phyloP scores from a whole-genome alignment of 53 echinoderm and acorn worm species.

The Paracentrotus lividus region DNA sequence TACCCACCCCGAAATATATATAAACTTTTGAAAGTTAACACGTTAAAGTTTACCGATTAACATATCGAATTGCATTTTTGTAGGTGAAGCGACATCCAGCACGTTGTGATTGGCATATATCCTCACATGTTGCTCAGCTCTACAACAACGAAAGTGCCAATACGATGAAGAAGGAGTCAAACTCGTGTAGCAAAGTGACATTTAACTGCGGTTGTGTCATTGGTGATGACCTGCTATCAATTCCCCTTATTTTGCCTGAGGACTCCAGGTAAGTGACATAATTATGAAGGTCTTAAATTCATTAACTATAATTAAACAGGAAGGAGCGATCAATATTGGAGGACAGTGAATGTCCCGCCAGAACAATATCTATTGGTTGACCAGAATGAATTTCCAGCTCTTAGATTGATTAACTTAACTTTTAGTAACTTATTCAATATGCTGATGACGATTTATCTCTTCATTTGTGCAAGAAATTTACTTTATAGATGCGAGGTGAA shows the following conservation, averaged over 20 bases:
- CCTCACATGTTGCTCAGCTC: not conserved
- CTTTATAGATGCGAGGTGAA: too few relatives aligned
- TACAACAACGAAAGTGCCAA: not conserved
- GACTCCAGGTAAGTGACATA: not conserved
- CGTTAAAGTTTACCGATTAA: not conserved
- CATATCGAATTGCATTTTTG: not conserved
- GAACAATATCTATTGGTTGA: too few relatives aligned
- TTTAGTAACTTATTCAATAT: too few relatives aligned
- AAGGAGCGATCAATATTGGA: too few relatives aligned
- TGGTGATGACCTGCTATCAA: not conserved
- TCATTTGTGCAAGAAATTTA: too few relatives aligned
- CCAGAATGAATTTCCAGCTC: too few relatives aligned
- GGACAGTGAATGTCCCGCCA: too few relatives aligned
- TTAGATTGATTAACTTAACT: too few relatives aligned
- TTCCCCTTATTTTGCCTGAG: not conserved
- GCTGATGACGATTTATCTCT: too few relatives aligned
- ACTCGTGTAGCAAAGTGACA: not conserved
- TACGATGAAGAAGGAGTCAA: not conserved
- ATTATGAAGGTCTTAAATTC: too few relatives aligned
- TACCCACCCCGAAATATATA: not conserved
- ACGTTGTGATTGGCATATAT: not conserved
- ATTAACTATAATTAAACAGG: too few relatives aligned
- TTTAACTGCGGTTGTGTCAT: constrained; percentile 4
- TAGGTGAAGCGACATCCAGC: not conserved
- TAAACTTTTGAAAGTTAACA: too few relatives aligned